A percentile compares a stretch with the other conserved stretches of the same genome.
Evolutionary conservation across 2,113 vertebrate genomes (phyloP).

Genomic region (Choloepus hoffmanni): DNA sequence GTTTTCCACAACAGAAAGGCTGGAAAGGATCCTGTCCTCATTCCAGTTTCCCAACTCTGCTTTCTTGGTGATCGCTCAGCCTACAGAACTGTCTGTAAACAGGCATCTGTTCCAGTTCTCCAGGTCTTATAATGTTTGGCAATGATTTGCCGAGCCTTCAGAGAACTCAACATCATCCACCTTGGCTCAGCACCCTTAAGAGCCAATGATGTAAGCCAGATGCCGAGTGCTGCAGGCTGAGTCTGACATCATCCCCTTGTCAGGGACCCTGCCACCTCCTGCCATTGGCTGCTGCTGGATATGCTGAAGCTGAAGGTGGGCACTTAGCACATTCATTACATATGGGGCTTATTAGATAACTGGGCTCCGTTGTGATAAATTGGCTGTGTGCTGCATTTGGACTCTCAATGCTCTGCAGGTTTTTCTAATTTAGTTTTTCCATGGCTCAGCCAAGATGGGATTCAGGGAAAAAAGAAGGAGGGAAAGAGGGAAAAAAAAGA

Average conservation of each 20-base stretch:
- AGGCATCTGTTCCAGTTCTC: background rate
- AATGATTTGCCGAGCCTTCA: background rate
- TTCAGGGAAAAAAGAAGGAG: background rate
- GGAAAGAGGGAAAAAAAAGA: background rate
- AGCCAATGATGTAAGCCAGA: constrained; percentile 72
- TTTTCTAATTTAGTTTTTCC: constrained; percentile 84
- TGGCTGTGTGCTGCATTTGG: constrained; percentile 75
- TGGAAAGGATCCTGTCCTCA: background rate
- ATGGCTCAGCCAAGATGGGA: constrained; percentile 78
- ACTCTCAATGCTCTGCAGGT: constrained; percentile 77
- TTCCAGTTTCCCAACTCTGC: background rate
- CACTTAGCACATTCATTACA: constrained; percentile 79
- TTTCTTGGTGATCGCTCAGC: background rate
- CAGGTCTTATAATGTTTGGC: background rate
- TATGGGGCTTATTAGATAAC: constrained; percentile 80
- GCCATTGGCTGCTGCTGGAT: constrained; percentile 55
- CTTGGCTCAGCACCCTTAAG: fast-evolving
- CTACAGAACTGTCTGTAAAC: background rate
- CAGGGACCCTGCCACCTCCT: constrained; percentile 8
- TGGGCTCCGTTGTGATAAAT: constrained; percentile 78
- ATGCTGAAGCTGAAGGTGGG: constrained; percentile 76
- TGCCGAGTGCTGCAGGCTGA: background rate
- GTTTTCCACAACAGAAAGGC: constrained; percentile 9
- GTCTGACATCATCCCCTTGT: constrained; percentile 65
- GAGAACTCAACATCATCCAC: background rate